Evolutionary conservation across 1,140 invertebrate genomes (phyloP).

Genomic region (Brachionus manjavacas): DNA sequence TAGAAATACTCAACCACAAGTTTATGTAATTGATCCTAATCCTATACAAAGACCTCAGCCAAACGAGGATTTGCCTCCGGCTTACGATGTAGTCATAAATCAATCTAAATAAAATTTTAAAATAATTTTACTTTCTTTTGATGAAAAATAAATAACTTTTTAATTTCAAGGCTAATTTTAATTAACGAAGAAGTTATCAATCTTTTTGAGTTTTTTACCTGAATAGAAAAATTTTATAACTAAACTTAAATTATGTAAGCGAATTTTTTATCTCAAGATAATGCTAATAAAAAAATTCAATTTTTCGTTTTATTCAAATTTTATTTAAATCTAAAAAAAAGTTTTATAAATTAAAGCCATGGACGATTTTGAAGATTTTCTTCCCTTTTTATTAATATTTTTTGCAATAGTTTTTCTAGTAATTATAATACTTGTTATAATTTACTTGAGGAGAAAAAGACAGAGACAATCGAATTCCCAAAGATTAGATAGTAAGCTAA

Average conservation of each 20-base stretch:
- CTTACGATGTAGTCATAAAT: background rate
- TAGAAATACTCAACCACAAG: background rate
- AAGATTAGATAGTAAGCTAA: background rate
- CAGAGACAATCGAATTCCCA: background rate
- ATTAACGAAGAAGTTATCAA: too few relatives aligned
- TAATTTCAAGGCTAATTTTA: too few relatives aligned
- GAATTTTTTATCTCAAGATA: background rate
- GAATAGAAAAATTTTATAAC: background rate
- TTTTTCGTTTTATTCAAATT: background rate
- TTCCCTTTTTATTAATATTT: background rate
- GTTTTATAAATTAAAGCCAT: background rate
- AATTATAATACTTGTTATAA: background rate
- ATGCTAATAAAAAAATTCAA: background rate
- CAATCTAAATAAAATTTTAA: background rate
- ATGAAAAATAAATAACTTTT: too few relatives aligned
- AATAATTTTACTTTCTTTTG: too few relatives aligned
- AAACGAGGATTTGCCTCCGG: background rate
- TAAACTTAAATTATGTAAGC: background rate
- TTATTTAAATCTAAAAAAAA: background rate
- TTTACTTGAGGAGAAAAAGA: background rate
- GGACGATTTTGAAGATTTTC: background rate
- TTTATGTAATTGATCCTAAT: background rate
- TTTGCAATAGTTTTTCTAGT: background rate
- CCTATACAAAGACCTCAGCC: background rate
- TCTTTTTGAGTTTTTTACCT: background rate